Evolutionary conservation across 92 coral and sea anemone genomes (phyloP).

Genomic region (Actinostola sp.): DNA sequence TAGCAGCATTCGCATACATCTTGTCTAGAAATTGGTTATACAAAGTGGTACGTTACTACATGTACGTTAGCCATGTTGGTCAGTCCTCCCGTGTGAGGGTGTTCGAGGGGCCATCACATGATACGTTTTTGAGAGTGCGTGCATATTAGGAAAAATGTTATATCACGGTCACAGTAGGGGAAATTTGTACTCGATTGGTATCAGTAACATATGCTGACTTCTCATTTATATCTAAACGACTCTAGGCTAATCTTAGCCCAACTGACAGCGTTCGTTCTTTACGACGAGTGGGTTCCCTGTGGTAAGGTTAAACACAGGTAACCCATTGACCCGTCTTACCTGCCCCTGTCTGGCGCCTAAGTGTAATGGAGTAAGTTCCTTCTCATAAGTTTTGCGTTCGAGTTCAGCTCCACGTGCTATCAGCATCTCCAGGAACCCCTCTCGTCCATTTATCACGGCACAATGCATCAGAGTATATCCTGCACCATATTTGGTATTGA

Average conservation of each 20-base stretch:
- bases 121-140: too few relatives aligned
- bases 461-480: slow-evolving; percentile 62
- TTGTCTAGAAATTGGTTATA: slow-evolving; percentile 8
- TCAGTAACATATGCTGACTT: too few relatives aligned
- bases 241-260: too few relatives aligned
- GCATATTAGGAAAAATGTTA: too few relatives aligned
- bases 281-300: too few relatives aligned
- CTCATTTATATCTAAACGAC: too few relatives aligned
- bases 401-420: slow-evolving; percentile 57
- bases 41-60: too few relatives aligned
- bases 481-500: slow-evolving; percentile 66
- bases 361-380: slow-evolving; percentile 71
- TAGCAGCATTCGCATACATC: slow-evolving; percentile 43
- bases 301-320: too few relatives aligned
- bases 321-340: slow-evolving; percentile 8
- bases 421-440: slow-evolving; percentile 49
- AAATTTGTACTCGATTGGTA: too few relatives aligned
- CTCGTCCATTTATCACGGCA: slow-evolving; percentile 61
- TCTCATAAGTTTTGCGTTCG: slow-evolving; percentile 59
- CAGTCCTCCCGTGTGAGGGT: slow-evolving; percentile 34
- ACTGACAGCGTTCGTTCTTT: too few relatives aligned
- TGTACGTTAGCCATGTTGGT: not conserved
- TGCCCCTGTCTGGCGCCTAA: slow-evolving; percentile 66
- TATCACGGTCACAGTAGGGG: too few relatives aligned
- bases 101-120: too few relatives aligned